Percentiles rank a stretch among this genome's conserved stretches.
phyloP scores from a whole-genome alignment of 2,888 invertebrate genomes.

The Calliphora vomitoria region DNA sequence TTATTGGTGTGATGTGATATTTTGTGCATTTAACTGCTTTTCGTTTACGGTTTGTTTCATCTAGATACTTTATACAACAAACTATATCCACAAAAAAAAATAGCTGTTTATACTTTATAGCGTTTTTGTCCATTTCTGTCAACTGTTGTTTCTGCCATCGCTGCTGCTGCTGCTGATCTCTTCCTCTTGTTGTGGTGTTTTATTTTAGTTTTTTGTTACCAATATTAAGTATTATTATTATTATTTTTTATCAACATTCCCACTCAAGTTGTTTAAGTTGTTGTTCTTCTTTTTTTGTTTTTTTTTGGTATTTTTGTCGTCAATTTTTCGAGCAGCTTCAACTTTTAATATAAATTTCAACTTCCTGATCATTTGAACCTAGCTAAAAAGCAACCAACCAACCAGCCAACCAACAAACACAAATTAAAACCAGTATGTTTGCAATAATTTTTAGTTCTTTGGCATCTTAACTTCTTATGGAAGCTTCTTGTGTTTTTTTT shows the following conservation, averaged over 20 bases:
- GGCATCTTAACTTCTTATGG: not conserved
- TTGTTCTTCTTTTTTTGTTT: conserved; percentile 37
- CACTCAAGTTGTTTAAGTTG: conserved; percentile 59
- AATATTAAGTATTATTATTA: conserved; percentile 34
- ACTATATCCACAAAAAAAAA: not conserved
- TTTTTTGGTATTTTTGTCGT: conserved; percentile 3
- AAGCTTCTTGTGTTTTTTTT: not conserved
- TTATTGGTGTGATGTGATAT: conserved; percentile 60
- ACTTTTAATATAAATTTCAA: conserved; percentile 46
- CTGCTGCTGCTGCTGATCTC: conserved; percentile 5
- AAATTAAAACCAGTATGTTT: conserved; percentile 54
- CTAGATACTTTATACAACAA: conserved; percentile 37
- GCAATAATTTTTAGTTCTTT: conserved; percentile 55
- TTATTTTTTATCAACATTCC: conserved; percentile 47
- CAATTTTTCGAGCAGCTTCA: not conserved
- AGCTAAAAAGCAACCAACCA: not conserved
- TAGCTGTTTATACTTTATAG: conserved; percentile 28
- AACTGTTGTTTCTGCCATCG: not conserved
- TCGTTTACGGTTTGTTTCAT: conserved; percentile 61
- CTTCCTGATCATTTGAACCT: conserved; percentile 59
- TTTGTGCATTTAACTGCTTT: conserved; percentile 66
- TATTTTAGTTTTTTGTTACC: conserved; percentile 29
- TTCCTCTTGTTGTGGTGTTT: not conserved
- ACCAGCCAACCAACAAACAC: not conserved
- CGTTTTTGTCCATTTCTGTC: conserved; percentile 54